Evolutionary conservation across 2,888 invertebrate genomes (phyloP).

Genomic region (Heliconius charithonia): DNA sequence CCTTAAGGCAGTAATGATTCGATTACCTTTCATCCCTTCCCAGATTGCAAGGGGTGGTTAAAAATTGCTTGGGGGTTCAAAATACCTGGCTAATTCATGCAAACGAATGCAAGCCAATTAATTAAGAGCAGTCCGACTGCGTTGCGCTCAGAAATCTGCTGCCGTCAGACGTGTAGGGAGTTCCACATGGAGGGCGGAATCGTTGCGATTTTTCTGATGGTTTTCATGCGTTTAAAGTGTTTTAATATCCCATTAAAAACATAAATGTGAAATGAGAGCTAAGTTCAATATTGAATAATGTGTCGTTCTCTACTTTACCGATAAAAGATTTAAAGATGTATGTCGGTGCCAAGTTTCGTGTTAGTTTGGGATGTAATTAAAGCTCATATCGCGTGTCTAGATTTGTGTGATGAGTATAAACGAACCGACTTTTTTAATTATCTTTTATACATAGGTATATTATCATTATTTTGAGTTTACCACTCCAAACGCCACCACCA

Average conservation of each 20-base stretch:
- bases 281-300: not conserved
- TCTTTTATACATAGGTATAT: too few species aligned
- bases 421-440: too few species aligned
- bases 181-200: constrained; percentile 44
- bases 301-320: not conserved
- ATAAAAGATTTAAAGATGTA: not conserved
- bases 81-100: constrained; percentile 81
- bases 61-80: constrained; percentile 50
- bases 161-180: constrained; percentile 60
- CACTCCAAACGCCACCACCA: not conserved
- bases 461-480: too few species aligned
- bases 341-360: not conserved
- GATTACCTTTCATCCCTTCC: constrained; percentile 49
- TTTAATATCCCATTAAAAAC: not conserved
- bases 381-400: too few species aligned
- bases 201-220: constrained; percentile 27
- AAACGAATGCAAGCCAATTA: constrained; percentile 83
- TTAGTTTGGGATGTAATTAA: too few species aligned
- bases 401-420: too few species aligned
- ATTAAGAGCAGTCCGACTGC: constrained; percentile 73
- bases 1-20: constrained; percentile 44
- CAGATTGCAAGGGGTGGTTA: constrained; percentile 49
- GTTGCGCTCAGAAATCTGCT: constrained; percentile 73
- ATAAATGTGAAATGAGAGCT: not conserved
- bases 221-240: not conserved